A percentile compares a stretch with the other conserved stretches of the same genome.
Conservation (phyloP, 1,140 invertebrate species). For the Brachionus sp. region DNA sequence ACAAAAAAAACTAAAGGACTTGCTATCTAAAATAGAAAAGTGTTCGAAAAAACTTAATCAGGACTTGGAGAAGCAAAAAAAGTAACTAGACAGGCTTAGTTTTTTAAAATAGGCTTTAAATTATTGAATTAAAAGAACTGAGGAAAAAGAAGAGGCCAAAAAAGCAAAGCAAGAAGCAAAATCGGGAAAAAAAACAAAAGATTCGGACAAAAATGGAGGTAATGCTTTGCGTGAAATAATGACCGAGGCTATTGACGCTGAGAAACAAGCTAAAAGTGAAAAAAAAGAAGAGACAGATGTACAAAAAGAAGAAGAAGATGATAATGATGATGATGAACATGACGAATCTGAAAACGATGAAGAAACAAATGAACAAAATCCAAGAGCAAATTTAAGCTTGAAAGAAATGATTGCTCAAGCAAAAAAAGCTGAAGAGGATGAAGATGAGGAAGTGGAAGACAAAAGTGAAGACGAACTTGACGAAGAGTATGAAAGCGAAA, state of each 20-base stretch:
- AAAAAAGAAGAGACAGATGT: background rate
- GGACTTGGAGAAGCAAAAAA: slow-evolving; percentile 43
- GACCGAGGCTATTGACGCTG: background rate
- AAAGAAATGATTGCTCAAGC: slow-evolving; percentile 49
- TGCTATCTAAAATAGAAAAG: slow-evolving; percentile 27
- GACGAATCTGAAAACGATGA: background rate
- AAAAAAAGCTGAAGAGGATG: slow-evolving; percentile 39
- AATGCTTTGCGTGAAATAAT: background rate
- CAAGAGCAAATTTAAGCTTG: slow-evolving; percentile 47
- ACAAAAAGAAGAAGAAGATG: slow-evolving; percentile 40
- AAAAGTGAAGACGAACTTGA: slow-evolving; percentile 35
- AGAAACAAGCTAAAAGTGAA: slow-evolving; percentile 12
- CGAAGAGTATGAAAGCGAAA: slow-evolving; percentile 37
- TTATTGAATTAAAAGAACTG: slow-evolving; percentile 12
- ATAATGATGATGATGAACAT: background rate
- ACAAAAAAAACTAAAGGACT: slow-evolving; percentile 11
- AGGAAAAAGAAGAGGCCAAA: slow-evolving; percentile 41
- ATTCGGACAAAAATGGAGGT: background rate
- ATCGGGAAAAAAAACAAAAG: background rate
- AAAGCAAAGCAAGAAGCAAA: background rate
- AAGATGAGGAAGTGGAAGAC: slow-evolving; percentile 46
- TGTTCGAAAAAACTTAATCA: slow-evolving; percentile 15
- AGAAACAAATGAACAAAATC: background rate
- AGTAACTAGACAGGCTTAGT: background rate
- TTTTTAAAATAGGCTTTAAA: background rate